Evolutionary conservation across 2,113 vertebrate species (phyloP), one percentile per base, ranked within the genome.

Genomic region (Seriola rivoliana): DNA sequence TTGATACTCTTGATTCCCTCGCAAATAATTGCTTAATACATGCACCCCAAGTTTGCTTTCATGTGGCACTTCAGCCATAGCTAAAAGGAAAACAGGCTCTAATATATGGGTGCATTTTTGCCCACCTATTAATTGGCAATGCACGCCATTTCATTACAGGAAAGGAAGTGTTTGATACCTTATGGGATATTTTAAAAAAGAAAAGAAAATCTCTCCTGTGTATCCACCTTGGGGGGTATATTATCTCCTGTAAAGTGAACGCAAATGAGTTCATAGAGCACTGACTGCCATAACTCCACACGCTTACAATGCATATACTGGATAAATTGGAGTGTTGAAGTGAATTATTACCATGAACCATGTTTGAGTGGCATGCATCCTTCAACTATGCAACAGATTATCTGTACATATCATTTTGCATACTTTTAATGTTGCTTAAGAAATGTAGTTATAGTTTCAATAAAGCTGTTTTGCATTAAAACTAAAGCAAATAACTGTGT

Each of bases 21-120:
- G 23, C 23, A 55, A 62, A 64, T 16, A 63, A 25, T 38, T 29
- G 48, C 59, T 64, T 32, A n/a, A 75, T 59, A 16, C 63, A 63
- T 32, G 32, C 25, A 44, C 68, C 23, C 1, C 19, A 23, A 21
- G 72, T 34, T 36, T 58, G 44, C 62, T 69, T 69, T 78, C 11
- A 80, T 60, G 77, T 76, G 46, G 54, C 62, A 32, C 13, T 55
- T 44, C 17, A 54, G 14, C n/a, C 16, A 40, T 12, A 34, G n/a
- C 4, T 52, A 23, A 44, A 71, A 48, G 36, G 34, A 75, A 78
- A 54, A 29, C 12, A 69, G 0, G 29, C 71, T 44, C 14, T 66
- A 71, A 82, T 70, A 55, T 36, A 74, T 19, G 14, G 55, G 55
- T 63, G n/a, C n/a, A 48, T 68, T 73, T 69, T 69, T 36, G 14